These are phyloP conservation scores for Pandemis heparana DNA, from an alignment of 2,888 invertebrate genomes.

Conservation along the genomic window DNA sequence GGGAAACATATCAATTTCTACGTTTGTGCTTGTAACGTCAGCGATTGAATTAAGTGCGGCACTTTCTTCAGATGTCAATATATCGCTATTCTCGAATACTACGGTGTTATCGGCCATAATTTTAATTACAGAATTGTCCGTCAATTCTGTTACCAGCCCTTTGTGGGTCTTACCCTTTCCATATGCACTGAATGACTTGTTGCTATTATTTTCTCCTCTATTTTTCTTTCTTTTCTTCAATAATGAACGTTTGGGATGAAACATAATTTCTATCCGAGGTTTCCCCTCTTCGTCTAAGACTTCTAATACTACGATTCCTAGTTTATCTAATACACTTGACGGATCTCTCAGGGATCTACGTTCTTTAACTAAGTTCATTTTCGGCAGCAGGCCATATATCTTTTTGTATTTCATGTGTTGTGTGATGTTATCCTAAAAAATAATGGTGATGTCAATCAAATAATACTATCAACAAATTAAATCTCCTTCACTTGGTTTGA, in stretches of 20 bases:
- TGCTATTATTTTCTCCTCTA: background rate
- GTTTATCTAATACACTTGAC: background rate
- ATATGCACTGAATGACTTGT: background rate
- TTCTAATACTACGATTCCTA: constrained; percentile 55
- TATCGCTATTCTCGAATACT: constrained; percentile 41
- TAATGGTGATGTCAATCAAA: background rate
- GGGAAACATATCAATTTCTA: background rate
- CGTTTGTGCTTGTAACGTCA: background rate
- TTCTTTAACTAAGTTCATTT: constrained; percentile 49
- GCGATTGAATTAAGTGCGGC: background rate
- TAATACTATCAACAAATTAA: background rate
- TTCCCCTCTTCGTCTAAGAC: constrained; percentile 55
- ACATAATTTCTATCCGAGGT: constrained; percentile 61
- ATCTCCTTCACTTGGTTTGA: background rate
- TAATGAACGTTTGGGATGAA: constrained; percentile 47
- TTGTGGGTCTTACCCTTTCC: constrained; percentile 3
- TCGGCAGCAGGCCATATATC: background rate
- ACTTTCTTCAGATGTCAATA: background rate
- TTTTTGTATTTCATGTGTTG: background rate
- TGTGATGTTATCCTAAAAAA: background rate
- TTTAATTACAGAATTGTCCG: constrained; percentile 50
- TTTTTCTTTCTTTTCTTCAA: constrained; percentile 5
- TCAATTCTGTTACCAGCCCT: constrained; percentile 21
- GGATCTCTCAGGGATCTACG: constrained; percentile 55
- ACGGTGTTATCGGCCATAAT: constrained; percentile 55